A percentile compares a stretch with the other conserved stretches of the same genome.
Conservation (phyloP, 2,888 invertebrate species). For the Limnephilus auricula region DNA sequence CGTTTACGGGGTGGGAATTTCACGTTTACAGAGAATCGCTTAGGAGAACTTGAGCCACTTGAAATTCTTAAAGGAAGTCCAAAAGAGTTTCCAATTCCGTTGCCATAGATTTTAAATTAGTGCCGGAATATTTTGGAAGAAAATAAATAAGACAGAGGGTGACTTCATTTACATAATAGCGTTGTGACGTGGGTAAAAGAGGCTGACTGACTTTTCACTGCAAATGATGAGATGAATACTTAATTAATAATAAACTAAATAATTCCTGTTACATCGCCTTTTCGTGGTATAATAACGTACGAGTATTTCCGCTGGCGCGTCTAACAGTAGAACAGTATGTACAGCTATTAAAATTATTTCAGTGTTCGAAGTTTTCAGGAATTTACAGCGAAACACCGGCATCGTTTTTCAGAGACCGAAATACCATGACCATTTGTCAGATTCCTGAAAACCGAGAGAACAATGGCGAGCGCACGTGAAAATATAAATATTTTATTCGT, state of each 20-base stretch:
- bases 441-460: neutral
- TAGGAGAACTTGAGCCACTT: neutral
- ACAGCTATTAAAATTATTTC: neutral
- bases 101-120: neutral
- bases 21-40: slow-evolving; percentile 20
- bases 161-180: neutral
- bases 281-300: neutral
- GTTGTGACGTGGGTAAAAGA: neutral
- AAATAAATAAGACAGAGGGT: neutral
- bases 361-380: neutral
- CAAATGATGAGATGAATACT: neutral
- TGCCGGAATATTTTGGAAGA: neutral
- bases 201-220: neutral
- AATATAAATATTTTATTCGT: neutral
- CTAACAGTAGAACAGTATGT: neutral
- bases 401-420: neutral
- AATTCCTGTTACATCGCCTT: neutral
- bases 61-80: slow-evolving; percentile 1
- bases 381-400: neutral
- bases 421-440: neutral
- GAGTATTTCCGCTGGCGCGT: neutral
- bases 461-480: neutral
- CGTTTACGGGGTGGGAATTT: neutral
- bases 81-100: neutral
- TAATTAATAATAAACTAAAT: neutral